Percentiles rank a stretch among this genome's conserved stretches.
Evolutionary conservation across 2,797 vertebrate species (phyloP).

Genomic region (Anguilla anguilla): DNA sequence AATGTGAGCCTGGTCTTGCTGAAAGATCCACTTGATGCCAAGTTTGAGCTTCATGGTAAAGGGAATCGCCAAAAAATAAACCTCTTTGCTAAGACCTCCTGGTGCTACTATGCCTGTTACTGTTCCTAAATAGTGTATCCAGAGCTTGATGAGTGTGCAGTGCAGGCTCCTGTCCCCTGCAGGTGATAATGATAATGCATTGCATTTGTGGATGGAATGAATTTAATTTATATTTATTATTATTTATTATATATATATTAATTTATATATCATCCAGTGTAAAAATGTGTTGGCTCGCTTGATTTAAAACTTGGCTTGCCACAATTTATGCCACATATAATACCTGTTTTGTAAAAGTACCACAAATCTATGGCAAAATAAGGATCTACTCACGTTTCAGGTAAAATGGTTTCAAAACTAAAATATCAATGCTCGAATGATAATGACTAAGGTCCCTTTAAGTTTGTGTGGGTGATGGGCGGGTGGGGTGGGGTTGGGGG

Average conservation of each 20-base stretch:
- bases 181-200: background rate
- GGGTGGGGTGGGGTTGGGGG: too few species aligned
- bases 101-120: background rate
- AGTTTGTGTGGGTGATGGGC: background rate
- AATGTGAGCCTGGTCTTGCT: background rate
- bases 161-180: background rate
- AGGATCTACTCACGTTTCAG: background rate
- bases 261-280: background rate
- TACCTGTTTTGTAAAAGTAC: background rate
- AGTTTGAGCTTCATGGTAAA: background rate
- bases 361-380: background rate
- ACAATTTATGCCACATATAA: background rate
- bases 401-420: background rate
- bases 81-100: background rate
- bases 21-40: background rate
- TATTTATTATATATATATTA: too few species aligned
- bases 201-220: background rate
- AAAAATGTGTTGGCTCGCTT: background rate
- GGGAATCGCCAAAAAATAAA: background rate
- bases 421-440: background rate
- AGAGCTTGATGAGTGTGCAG: background rate
- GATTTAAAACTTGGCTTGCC: background rate
- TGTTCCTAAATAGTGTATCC: background rate
- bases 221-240: background rate
- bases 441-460: conserved; percentile 9